Percentiles rank a stretch among this genome's conserved stretches.
Conservation (phyloP, 2,888 invertebrate species). For the Thera britannica region DNA sequence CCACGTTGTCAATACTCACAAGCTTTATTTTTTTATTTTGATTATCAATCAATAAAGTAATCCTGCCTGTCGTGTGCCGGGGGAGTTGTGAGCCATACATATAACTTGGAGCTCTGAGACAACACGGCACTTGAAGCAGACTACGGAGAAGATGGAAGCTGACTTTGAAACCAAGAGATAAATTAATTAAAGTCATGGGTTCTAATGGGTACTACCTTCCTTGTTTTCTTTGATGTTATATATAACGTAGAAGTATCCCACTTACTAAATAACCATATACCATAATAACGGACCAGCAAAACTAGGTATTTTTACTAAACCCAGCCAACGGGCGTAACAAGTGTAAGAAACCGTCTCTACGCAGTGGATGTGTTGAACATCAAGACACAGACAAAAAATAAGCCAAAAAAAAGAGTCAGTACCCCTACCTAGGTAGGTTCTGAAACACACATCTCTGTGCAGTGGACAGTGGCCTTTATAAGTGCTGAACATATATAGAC, state of each 20-base stretch:
- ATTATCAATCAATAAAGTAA: not conserved
- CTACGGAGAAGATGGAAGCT: not conserved
- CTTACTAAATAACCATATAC: too few relatives aligned
- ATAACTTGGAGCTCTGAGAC: constrained; percentile 3
- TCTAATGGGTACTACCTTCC: not conserved
- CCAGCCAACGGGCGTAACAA: not conserved
- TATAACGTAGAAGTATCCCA: too few relatives aligned
- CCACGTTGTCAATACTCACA: too few relatives aligned
- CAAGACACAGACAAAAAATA: too few relatives aligned
- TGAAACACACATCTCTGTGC: too few relatives aligned
- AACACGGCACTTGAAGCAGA: not conserved
- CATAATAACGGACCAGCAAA: too few relatives aligned
- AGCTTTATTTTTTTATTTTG: not conserved
- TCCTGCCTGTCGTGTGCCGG: constrained; percentile 1
- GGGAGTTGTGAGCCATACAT: not conserved
- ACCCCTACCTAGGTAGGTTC: too few relatives aligned
- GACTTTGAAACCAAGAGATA: not conserved
- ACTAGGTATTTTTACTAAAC: not conserved
- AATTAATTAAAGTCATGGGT: not conserved
- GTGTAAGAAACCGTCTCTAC: too few relatives aligned
- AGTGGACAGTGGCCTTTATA: too few relatives aligned
- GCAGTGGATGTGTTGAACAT: too few relatives aligned
- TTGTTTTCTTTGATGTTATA: not conserved
- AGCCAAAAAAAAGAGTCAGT: too few relatives aligned
- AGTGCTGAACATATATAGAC: not conserved